Conservation (phyloP, 2,888 invertebrate species). For the Anthoptus insignis region DNA sequence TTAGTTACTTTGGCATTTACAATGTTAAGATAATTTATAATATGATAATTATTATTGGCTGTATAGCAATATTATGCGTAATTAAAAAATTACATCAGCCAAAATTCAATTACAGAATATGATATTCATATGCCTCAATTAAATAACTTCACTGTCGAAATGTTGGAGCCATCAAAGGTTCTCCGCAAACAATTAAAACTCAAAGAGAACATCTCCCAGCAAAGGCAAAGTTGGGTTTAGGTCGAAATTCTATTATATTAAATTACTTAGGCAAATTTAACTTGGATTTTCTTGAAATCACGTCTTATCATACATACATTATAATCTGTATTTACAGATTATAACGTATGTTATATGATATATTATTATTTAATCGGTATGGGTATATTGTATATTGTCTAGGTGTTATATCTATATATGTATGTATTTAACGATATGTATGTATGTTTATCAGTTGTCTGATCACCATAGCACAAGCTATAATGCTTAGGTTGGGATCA, state of each 20-base stretch:
- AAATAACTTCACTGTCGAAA: constrained; percentile 43
- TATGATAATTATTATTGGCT: no score
- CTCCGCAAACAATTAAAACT: constrained; percentile 51
- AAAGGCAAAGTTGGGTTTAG: constrained; percentile 47
- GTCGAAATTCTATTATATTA: constrained; percentile 51
- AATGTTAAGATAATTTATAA: no score
- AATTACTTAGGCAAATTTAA: constrained; percentile 50
- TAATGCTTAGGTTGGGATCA: no score
- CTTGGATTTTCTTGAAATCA: constrained; percentile 46
- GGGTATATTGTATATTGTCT: no score
- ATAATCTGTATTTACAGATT: constrained; percentile 31
- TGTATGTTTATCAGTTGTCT: no score
- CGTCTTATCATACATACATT: constrained; percentile 44
- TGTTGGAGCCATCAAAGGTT: constrained; percentile 49
- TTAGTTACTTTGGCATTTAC: no score
- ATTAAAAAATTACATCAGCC: no score
- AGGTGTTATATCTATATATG: no score
- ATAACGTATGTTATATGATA: constrained; percentile 5
- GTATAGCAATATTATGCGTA: no score
- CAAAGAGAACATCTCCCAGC: constrained; percentile 45
- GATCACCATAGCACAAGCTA: no score
- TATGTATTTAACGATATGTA: no score
- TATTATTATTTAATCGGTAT: no score
- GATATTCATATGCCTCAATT: constrained; percentile 26
- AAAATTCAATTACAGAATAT: constrained; percentile 8